phyloP scores from a whole-genome alignment of 2,113 vertebrate species.

The Butastur rufipennis region DNA sequence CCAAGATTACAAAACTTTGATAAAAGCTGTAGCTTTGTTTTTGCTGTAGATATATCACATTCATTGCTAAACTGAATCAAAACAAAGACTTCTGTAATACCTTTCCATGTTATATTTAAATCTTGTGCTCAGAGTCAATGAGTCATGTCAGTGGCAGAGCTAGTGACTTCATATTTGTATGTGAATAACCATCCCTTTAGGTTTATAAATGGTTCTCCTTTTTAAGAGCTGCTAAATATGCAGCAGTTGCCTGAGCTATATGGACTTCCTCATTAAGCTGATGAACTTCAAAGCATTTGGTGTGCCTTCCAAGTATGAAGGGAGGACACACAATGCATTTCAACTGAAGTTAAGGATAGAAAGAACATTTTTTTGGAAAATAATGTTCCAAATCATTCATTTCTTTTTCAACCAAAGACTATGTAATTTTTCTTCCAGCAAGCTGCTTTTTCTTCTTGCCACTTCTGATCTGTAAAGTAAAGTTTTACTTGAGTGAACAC shows the following conservation, averaged over 20 bases:
- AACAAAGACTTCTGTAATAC: neutral
- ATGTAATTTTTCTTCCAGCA: neutral
- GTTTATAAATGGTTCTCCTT: neutral
- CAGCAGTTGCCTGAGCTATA: neutral
- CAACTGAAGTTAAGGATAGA: neutral
- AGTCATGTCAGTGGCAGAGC: neutral
- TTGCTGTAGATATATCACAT: neutral
- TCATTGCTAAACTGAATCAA: neutral
- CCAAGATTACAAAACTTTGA: neutral
- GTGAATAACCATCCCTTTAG: neutral
- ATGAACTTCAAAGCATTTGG: slow-evolving; percentile 29
- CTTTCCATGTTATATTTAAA: neutral
- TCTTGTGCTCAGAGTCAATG: neutral
- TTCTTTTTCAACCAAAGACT: neutral
- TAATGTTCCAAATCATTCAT: neutral
- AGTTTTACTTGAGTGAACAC: neutral
- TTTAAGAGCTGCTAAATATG: slow-evolving; percentile 32
- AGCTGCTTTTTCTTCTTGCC: neutral
- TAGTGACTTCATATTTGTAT: neutral
- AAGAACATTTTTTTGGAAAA: neutral
- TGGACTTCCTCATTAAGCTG: slow-evolving; percentile 43
- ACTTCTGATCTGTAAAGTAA: neutral
- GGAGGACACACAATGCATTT: neutral
- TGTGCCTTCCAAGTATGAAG: slow-evolving; percentile 31
- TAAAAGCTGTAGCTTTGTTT: neutral